Evolutionary conservation across 2,888 invertebrate species (phyloP).

Genomic region (Agrochola circellaris): DNA sequence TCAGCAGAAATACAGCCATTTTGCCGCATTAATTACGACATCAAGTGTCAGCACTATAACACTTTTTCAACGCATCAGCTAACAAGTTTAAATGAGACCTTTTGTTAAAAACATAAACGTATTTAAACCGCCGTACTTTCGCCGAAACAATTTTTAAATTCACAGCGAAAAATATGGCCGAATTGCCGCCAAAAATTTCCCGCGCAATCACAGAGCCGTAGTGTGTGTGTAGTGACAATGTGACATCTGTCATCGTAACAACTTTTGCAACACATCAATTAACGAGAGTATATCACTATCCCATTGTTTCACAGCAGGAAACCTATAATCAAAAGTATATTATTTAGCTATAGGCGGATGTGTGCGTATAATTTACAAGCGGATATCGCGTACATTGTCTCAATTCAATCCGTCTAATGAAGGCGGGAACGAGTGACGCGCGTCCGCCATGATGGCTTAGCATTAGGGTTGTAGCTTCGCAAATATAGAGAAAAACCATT

Average conservation of each 20-base stretch:
- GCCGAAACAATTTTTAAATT: constrained; percentile 1
- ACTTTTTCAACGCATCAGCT: constrained; percentile 11
- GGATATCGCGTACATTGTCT: constrained; percentile 81
- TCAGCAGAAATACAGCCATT: background rate
- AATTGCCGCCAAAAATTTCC: constrained; percentile 36
- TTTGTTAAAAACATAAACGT: constrained; percentile 16
- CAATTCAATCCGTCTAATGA: constrained; percentile 83
- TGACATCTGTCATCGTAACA: constrained; percentile 46
- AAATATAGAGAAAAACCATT: constrained; percentile 27
- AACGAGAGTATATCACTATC: constrained; percentile 46
- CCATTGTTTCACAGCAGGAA: constrained; percentile 66
- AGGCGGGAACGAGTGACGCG: constrained; percentile 78
- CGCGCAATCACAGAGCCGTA: constrained; percentile 33
- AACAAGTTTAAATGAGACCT: constrained; percentile 30
- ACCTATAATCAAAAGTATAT: constrained; percentile 68
- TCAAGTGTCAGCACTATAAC: constrained; percentile 27
- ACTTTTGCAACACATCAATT: constrained; percentile 55
- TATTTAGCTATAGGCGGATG: constrained; percentile 67
- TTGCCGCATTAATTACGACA: constrained; percentile 4
- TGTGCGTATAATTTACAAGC: constrained; percentile 70
- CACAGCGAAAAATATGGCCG: constrained; percentile 1
- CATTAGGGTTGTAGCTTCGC: constrained; percentile 72
- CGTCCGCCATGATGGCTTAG: constrained; percentile 73
- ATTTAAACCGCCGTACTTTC: background rate
- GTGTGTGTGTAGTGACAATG: constrained; percentile 35